Base-by-base conservation (phyloP, 2,888 invertebrate genomes). In the Coenonympha glycerion region DNA sequence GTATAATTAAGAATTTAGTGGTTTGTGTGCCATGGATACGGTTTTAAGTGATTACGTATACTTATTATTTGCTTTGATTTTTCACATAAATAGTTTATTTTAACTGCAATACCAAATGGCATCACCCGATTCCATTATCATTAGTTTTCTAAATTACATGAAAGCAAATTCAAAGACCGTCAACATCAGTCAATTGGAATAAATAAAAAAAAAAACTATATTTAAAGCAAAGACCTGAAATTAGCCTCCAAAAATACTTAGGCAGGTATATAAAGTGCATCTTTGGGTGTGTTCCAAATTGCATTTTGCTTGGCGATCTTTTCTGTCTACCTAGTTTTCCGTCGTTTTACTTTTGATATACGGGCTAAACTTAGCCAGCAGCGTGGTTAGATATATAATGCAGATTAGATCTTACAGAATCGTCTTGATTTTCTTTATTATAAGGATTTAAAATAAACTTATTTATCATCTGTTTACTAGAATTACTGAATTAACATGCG, bases 321-420 rank as follows among this genome's bases (percentile, higher is more conserved):
- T 42, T 31, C 42, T 42, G 42, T 42, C 42, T 42, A 31, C 42
- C 42, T 31, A 21, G 42, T 42, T 42, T 42, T 42, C 42, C 42
- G 42, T 42, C 42, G 42, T 42, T 42, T 42, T 42, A 42, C 30
- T 42, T 42, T 42, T 42, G 42, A 42, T 31, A 42, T 42, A 42
- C 42, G 42, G 19, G 42, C 8, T 30, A 42, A 42, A 42, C 31
- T 30, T 21, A 21, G 21, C 31, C 30, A 31, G 19, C 19, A 31
- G 21, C 30, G n/a, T n/a, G n/a, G n/a, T 30, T 42, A 21, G 18
- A 1, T 42, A 21, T 11, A 26, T 16, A 21, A 21, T 31, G 42
- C 19, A 42, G 42, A 21, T 41, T 40, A 41, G 18, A 28, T 24
- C 22, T 24, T 15, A 15, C n/a, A n/a, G 16, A 22, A 22, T 37